Percentiles rank a stretch among this genome's conserved stretches.
phyloP scores from a whole-genome alignment of 2,113 vertebrate species.

The Pelecanus crispus region DNA sequence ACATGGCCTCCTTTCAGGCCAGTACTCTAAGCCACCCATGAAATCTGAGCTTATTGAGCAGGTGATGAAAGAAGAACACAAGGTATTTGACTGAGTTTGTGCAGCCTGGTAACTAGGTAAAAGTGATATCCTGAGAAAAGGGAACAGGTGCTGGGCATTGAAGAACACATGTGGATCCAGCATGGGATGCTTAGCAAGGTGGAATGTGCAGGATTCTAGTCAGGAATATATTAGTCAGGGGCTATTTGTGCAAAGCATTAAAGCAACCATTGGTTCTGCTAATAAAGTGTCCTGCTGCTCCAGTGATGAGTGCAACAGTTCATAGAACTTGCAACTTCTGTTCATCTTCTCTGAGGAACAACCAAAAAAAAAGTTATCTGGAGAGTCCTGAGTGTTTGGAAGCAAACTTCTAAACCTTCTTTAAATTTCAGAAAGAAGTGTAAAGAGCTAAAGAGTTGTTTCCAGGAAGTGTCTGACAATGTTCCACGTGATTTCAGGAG shows the following conservation, averaged over 20 bases:
- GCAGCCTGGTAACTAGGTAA: slow-evolving; percentile 51
- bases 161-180: neutral
- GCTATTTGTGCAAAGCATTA: slow-evolving; percentile 44
- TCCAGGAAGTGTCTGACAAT: neutral
- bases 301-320: neutral
- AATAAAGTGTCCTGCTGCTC: neutral
- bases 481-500: neutral
- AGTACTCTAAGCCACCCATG: slow-evolving; percentile 92
- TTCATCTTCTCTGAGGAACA: neutral
- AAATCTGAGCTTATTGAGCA: slow-evolving; percentile 99
- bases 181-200: neutral
- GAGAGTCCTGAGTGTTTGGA: neutral
- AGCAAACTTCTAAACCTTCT: neutral
- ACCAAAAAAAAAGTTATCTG: neutral
- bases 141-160: slow-evolving; percentile 5
- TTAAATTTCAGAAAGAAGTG: neutral
- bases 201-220: slow-evolving; percentile 19
- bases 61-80: slow-evolving; percentile 99
- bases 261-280: neutral
- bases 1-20: slow-evolving; percentile 95
- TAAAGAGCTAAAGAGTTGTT: neutral
- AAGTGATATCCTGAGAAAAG: slow-evolving; percentile 35
- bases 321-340: neutral
- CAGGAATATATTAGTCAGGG: slow-evolving; percentile 53
- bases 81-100: slow-evolving; percentile 86